Conservation (phyloP, 2,113 vertebrate genomes). For the Oophaga pumilio region DNA sequence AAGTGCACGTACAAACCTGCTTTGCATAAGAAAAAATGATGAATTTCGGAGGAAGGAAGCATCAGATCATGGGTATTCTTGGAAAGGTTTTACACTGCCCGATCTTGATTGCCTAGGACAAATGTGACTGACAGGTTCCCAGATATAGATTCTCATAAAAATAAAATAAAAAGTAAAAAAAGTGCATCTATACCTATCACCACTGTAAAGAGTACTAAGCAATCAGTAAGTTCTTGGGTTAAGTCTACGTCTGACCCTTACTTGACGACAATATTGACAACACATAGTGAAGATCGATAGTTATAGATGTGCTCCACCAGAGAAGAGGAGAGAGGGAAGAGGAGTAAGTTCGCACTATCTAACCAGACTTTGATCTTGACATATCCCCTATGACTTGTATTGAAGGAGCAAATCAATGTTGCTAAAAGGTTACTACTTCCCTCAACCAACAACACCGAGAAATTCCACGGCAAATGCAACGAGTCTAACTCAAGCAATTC, state of each 20-base stretch:
- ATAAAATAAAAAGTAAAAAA: background rate
- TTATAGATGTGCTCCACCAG: background rate
- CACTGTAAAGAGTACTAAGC: background rate
- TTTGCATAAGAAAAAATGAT: too few species aligned
- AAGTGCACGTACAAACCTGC: too few species aligned
- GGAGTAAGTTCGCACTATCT: background rate
- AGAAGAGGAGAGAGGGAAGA: background rate
- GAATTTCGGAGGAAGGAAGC: too few species aligned
- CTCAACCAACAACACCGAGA: background rate
- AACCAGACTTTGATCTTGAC: background rate
- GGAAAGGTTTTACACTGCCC: too few species aligned
- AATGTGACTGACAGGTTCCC: too few species aligned
- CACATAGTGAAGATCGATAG: background rate
- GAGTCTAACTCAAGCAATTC: background rate
- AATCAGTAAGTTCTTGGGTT: background rate
- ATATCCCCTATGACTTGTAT: background rate
- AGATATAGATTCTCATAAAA: background rate
- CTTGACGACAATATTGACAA: background rate
- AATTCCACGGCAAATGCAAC: background rate
- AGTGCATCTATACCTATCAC: background rate
- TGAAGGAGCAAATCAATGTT: background rate
- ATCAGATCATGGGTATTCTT: too few species aligned
- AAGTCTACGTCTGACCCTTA: background rate
- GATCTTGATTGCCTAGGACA: too few species aligned
- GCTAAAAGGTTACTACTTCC: background rate